Evolutionary conservation across 2,888 invertebrate genomes (phyloP).

Genomic region (Acrobasis suavella): DNA sequence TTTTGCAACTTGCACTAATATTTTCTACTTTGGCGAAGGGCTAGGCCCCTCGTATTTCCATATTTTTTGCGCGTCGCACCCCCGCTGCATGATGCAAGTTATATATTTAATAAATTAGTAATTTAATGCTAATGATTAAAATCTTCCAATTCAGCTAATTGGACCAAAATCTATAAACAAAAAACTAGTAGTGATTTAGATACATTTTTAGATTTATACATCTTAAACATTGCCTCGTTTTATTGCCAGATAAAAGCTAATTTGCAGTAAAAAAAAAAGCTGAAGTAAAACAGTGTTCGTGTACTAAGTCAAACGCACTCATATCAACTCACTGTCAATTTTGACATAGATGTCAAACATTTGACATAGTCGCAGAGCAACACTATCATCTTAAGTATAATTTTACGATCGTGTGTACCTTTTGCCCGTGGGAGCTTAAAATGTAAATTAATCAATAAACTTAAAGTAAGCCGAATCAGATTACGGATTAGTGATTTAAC

Average conservation of each 20-base stretch:
- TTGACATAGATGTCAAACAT: not conserved
- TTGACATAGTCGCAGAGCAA: not conserved
- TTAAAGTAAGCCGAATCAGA: not conserved
- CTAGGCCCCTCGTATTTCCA: not conserved
- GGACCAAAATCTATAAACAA: too few relatives aligned
- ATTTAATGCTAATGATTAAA: too few relatives aligned
- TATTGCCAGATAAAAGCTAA: not conserved
- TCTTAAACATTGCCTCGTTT: not conserved
- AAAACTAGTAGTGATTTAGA: too few relatives aligned
- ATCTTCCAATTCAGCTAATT: not conserved
- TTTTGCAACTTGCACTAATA: not conserved
- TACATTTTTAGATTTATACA: too few relatives aligned
- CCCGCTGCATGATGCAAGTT: too few relatives aligned
- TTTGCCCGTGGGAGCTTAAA: not conserved
- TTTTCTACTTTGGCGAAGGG: not conserved
- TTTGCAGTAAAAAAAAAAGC: not conserved
- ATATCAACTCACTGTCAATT: not conserved
- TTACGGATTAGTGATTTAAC: not conserved
- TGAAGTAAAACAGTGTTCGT: slow-evolving; percentile 2
- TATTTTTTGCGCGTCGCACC: too few relatives aligned
- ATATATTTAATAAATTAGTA: too few relatives aligned
- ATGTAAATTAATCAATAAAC: not conserved
- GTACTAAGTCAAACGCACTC: slow-evolving; percentile 8
- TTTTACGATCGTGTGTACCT: not conserved
- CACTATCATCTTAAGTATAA: slow-evolving; percentile 4